A percentile compares a stretch with the other conserved stretches of the same genome.
These are phyloP conservation scores for Drosophila picticornis DNA, from an alignment of 2,888 invertebrate species.

Conservation along the genomic window DNA sequence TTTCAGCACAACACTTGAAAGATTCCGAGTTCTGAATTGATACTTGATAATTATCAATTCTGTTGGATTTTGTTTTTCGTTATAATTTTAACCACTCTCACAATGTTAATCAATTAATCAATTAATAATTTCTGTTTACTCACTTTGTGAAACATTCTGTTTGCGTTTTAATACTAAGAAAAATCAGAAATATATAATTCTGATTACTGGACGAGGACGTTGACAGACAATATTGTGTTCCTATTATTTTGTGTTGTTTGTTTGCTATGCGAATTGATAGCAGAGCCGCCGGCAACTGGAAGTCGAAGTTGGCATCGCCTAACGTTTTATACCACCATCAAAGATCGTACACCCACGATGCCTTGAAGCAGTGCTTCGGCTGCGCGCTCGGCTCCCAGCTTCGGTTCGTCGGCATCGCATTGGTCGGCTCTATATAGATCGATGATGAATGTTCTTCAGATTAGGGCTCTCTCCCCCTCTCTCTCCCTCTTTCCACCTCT, in stretches of 20 bases:
- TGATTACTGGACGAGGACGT: constrained; percentile 42
- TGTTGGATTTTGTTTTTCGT: background rate
- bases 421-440: constrained; percentile 44
- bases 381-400: constrained; percentile 3
- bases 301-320: constrained; percentile 42
- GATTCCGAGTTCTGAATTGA: background rate
- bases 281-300: constrained; percentile 67
- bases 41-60: background rate
- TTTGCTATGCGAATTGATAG: constrained; percentile 51
- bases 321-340: constrained; percentile 64
- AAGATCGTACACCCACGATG: constrained; percentile 51
- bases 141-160: constrained; percentile 63
- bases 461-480: constrained; percentile 7
- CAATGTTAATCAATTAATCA: background rate
- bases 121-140: constrained; percentile 30
- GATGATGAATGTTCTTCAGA: constrained; percentile 12
- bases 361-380: constrained; percentile 30
- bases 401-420: constrained; percentile 36
- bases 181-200: constrained; percentile 1
- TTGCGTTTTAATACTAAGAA: constrained; percentile 31
- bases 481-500: background rate
- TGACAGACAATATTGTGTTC: constrained; percentile 29
- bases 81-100: constrained; percentile 4
- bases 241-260: constrained; percentile 18
- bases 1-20: background rate